phyloP scores from a whole-genome alignment of 1,140 invertebrate genomes.

The Globodera rostochiensis region DNA sequence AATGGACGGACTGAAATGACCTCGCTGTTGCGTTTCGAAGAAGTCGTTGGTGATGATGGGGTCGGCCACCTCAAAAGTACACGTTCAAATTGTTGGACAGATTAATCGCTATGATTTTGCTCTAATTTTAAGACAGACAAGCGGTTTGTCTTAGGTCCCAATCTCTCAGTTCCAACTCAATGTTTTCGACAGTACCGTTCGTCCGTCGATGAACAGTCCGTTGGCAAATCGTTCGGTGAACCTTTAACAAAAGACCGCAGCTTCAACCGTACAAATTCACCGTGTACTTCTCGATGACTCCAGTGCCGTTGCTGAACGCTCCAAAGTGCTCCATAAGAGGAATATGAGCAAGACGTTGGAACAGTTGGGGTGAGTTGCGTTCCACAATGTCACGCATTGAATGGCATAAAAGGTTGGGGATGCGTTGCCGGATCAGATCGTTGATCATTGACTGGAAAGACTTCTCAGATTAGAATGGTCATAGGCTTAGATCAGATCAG shows the following conservation, averaged over 20 bases:
- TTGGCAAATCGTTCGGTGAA: slow-evolving; percentile 58
- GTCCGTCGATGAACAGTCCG: slow-evolving; percentile 62
- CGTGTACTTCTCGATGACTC: slow-evolving; percentile 57
- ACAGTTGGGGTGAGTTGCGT: slow-evolving; percentile 60
- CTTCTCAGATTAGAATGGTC: not conserved
- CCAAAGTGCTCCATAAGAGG: slow-evolving; percentile 58
- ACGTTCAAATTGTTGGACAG: too few species aligned
- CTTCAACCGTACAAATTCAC: slow-evolving; percentile 9
- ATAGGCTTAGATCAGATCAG: not conserved
- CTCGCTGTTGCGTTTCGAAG: slow-evolving; percentile 65
- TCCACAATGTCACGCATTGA: slow-evolving; percentile 59
- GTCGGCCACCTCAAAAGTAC: slow-evolving; percentile 36
- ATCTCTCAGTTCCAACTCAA: too few species aligned
- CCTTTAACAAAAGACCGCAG: slow-evolving; percentile 33
- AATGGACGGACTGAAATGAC: slow-evolving; percentile 17
- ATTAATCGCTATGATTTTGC: too few species aligned
- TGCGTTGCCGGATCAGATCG: slow-evolving; percentile 57
- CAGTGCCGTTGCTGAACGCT: slow-evolving; percentile 36
- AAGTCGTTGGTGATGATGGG: slow-evolving; percentile 61
- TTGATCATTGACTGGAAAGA: slow-evolving; percentile 56
- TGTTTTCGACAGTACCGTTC: slow-evolving; percentile 31
- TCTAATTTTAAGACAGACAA: too few species aligned
- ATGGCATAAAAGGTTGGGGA: slow-evolving; percentile 57
- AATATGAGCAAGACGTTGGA: slow-evolving; percentile 48
- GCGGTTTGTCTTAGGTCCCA: too few species aligned